Percentiles rank a stretch among this genome's conserved stretches.
Evolutionary conservation across 2,797 vertebrate genomes (phyloP).

Genomic region (Rhyacichthys aspro): DNA sequence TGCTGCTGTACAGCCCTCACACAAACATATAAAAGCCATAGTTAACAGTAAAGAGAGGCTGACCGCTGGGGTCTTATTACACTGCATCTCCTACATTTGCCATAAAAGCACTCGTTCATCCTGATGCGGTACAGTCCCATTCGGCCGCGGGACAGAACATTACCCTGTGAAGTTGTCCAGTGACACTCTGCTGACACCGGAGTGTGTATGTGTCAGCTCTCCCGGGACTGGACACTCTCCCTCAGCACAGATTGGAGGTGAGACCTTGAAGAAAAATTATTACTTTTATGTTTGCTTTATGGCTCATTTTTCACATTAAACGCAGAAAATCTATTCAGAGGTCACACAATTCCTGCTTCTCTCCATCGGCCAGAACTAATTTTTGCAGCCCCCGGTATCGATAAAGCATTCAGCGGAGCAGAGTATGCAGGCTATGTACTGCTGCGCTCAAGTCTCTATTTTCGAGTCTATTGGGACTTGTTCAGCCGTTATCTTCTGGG

Average conservation of each 20-base stretch:
- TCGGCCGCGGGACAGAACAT: constrained; percentile 45
- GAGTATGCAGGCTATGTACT: constrained; percentile 74
- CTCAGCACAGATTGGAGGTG: constrained; percentile 73
- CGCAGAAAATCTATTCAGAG: constrained; percentile 82
- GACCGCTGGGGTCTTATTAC: background rate
- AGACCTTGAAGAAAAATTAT: constrained; percentile 82
- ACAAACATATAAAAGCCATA: background rate
- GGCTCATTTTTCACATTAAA: constrained; percentile 87
- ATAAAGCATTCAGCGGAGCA: constrained; percentile 77
- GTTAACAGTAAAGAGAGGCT: background rate
- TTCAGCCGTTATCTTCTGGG: constrained; percentile 64
- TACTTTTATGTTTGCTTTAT: constrained; percentile 89
- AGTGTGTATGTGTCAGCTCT: constrained; percentile 68
- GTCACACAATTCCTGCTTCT: constrained; percentile 74
- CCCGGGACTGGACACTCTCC: constrained; percentile 66
- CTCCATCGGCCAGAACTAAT: constrained; percentile 50
- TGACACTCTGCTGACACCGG: constrained; percentile 57
- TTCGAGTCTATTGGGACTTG: constrained; percentile 73
- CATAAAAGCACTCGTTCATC: constrained; percentile 24
- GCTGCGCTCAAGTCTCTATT: constrained; percentile 69
- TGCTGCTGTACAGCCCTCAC: background rate
- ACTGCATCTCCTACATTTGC: constrained; percentile 15
- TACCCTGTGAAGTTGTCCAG: constrained; percentile 62
- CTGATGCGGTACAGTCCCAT: constrained; percentile 32
- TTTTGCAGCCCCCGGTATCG: constrained; percentile 69